A percentile compares a stretch with the other conserved stretches of the same genome.
Conservation (phyloP, 2,113 vertebrate species). For the Bombycilla garrulus region DNA sequence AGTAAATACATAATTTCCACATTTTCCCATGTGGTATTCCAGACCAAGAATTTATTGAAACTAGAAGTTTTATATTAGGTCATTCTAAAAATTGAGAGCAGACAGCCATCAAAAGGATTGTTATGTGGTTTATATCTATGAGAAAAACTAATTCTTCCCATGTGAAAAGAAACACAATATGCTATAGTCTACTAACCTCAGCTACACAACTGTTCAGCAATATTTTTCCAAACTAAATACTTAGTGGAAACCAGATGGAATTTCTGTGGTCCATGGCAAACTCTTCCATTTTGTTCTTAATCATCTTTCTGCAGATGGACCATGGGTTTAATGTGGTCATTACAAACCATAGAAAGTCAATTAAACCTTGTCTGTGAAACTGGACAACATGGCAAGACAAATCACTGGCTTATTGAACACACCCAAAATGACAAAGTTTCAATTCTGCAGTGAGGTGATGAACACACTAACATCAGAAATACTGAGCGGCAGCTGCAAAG, state of each 20-base stretch:
- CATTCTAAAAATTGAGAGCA: not conserved
- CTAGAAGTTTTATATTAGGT: not conserved
- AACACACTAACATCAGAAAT: not conserved
- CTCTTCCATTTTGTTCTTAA: not conserved
- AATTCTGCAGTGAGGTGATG: not conserved
- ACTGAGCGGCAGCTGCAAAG: not conserved
- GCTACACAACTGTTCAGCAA: not conserved
- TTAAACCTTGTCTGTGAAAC: not conserved
- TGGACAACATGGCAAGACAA: not conserved
- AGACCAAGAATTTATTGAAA: not conserved
- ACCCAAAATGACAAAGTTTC: not conserved
- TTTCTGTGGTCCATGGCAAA: not conserved
- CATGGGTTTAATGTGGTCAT: not conserved
- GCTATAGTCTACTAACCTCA: not conserved
- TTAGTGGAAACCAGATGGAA: not conserved
- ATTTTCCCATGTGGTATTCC: not conserved
- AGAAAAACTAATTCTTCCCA: not conserved
- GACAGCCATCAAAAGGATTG: not conserved
- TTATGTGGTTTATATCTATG: not conserved
- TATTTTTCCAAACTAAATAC: not conserved
- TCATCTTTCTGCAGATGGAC: not conserved
- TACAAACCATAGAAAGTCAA: rapidly evolving
- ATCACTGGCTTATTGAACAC: not conserved
- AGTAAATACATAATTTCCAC: not conserved
- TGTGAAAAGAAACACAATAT: not conserved